These are phyloP conservation scores for Chloropsis hardwickii DNA, from an alignment of 2,113 vertebrate species.

Conservation along the genomic window DNA sequence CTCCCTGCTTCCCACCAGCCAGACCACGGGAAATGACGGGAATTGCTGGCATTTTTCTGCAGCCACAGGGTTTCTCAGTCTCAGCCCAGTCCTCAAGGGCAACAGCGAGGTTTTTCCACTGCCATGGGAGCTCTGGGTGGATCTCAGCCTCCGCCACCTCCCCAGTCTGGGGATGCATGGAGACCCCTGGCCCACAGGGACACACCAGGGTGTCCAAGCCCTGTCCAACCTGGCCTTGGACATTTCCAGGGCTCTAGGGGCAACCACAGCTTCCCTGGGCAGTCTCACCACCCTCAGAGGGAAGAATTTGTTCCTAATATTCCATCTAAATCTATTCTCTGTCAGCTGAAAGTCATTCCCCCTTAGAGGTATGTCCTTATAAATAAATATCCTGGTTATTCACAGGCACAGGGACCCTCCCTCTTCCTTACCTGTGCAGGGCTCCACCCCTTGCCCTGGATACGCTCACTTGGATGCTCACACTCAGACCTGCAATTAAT, in stretches of 20 bases:
- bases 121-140: fast-evolving
- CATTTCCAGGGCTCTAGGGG: not conserved
- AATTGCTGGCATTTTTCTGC: constrained; percentile 11
- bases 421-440: not conserved
- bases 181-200: not conserved
- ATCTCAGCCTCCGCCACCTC: fast-evolving
- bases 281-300: not conserved
- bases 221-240: not conserved
- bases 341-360: not conserved
- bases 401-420: not conserved
- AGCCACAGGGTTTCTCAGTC: not conserved
- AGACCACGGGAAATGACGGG: not conserved
- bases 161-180: fast-evolving
- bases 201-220: not conserved
- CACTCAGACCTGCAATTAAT: not conserved
- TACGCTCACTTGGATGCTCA: not conserved
- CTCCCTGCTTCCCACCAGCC: not conserved
- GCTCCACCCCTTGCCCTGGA: not conserved
- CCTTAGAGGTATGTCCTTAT: no score
- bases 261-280: not conserved
- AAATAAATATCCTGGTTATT: not conserved
- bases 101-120: not conserved
- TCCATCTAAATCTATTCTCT: not conserved
- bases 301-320: not conserved
- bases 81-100: not conserved